Percentiles rank a stretch among this genome's conserved stretches.
These are phyloP conservation scores for Hecatera dysodea DNA, from an alignment of 2,888 invertebrate species.

Conservation along the genomic window DNA sequence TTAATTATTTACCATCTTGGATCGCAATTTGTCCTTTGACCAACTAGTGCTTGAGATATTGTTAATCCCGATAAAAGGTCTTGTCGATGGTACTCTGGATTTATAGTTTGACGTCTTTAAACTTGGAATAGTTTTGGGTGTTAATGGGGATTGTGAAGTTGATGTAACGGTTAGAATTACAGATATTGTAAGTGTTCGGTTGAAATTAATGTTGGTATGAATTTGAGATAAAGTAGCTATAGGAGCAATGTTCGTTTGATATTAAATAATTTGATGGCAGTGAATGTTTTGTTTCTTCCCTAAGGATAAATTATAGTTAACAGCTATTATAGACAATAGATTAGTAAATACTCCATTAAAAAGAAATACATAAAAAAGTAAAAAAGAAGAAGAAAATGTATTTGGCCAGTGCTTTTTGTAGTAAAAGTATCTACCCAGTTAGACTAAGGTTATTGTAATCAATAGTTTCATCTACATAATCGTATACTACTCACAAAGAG, in stretches of 20 bases:
- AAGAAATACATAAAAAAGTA: too few species aligned
- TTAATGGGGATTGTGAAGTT: constrained; percentile 60
- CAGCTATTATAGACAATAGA: background rate
- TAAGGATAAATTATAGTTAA: background rate
- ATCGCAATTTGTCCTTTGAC: constrained; percentile 87
- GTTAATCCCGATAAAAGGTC: constrained; percentile 83
- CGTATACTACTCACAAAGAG: background rate
- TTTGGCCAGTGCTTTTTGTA: too few species aligned
- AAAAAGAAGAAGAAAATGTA: too few species aligned
- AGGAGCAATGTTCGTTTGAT: background rate
- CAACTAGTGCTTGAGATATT: constrained; percentile 78
- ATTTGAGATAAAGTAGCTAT: background rate
- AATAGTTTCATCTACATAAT: background rate
- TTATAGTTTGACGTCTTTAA: constrained; percentile 67
- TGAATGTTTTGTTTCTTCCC: background rate
- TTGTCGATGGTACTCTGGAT: constrained; percentile 75
- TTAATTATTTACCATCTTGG: constrained; percentile 88
- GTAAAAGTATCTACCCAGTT: background rate
- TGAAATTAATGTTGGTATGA: background rate
- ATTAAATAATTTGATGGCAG: background rate
- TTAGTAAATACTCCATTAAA: too few species aligned
- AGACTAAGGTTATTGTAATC: background rate
- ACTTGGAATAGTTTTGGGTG: constrained; percentile 61
- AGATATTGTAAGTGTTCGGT: constrained; percentile 38
- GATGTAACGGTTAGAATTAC: constrained; percentile 53